These are phyloP conservation scores for Dicaeum eximium DNA, from an alignment of 2,113 vertebrate genomes.

Conservation along the genomic window DNA sequence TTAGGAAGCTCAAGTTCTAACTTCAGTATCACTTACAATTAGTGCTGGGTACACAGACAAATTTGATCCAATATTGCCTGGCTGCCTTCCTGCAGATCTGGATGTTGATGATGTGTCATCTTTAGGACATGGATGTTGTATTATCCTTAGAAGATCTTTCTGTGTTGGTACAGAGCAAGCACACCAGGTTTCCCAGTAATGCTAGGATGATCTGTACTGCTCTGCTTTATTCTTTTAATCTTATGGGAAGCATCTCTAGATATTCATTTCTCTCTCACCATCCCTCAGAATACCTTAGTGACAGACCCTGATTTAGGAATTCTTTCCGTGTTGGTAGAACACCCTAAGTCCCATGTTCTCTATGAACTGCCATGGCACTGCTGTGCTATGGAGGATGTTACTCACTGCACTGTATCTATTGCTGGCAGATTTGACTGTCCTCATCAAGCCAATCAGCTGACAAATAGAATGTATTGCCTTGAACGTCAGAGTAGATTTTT, in stretches of 20 bases:
- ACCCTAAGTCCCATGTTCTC: background rate
- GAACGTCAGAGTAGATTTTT: conserved; percentile 53
- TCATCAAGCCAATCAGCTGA: conserved; percentile 11
- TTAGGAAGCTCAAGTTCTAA: background rate
- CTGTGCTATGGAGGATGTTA: background rate
- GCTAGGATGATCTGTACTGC: background rate
- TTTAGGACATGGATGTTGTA: background rate
- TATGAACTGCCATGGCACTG: background rate
- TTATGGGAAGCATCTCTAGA: background rate
- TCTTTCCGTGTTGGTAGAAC: background rate
- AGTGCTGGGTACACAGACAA: background rate
- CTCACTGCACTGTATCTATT: background rate
- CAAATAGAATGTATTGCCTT: conserved; percentile 38
- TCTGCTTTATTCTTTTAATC: background rate
- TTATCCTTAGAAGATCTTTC: background rate
- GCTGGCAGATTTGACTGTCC: background rate
- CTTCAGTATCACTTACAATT: background rate
- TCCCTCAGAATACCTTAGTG: background rate
- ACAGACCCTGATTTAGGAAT: background rate
- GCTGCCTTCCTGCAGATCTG: background rate
- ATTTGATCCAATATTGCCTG: background rate
- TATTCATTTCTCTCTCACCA: background rate
- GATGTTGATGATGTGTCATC: background rate
- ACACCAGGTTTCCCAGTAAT: background rate
- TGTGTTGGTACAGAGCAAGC: background rate